Conservation (phyloP, 2,113 vertebrate species). For the Zosterops hypoxanthus region DNA sequence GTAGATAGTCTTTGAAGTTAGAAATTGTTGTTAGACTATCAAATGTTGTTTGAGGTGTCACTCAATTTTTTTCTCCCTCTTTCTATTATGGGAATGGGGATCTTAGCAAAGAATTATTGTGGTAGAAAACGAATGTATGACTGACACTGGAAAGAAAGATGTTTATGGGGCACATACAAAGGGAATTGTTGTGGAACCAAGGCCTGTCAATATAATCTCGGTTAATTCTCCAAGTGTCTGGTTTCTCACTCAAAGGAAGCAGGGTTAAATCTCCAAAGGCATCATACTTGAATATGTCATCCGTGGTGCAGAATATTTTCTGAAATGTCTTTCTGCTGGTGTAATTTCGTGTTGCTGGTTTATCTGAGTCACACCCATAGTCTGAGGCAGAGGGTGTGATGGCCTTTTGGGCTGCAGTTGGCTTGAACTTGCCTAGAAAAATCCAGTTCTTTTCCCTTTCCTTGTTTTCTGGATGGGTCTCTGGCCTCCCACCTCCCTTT, state of each 20-base stretch:
- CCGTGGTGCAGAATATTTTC: constrained; percentile 32
- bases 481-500: not conserved
- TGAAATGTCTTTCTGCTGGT: constrained; percentile 41
- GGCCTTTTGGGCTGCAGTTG: not conserved
- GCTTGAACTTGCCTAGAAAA: not conserved
- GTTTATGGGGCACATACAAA: constrained; percentile 68
- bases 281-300: constrained; percentile 34
- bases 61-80: constrained; percentile 69
- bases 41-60: constrained; percentile 85
- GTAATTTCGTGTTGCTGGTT: constrained; percentile 17
- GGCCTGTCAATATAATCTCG: constrained; percentile 58
- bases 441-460: constrained; percentile 1
- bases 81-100: constrained; percentile 73
- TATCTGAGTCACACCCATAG: constrained; percentile 14
- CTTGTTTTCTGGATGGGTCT: not conserved
- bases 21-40: constrained; percentile 84
- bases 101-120: constrained; percentile 68
- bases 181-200: constrained; percentile 74
- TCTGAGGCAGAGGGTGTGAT: not conserved
- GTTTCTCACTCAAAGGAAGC: constrained; percentile 49
- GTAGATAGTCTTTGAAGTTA: constrained; percentile 83
- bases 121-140: constrained; percentile 69
- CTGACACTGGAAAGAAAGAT: constrained; percentile 74
- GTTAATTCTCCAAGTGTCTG: constrained; percentile 56
- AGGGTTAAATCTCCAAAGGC: constrained; percentile 60